Percentiles rank a stretch among this genome's conserved stretches.
Conservation (phyloP, 2,888 invertebrate species). For the Neoascia interrupta region DNA sequence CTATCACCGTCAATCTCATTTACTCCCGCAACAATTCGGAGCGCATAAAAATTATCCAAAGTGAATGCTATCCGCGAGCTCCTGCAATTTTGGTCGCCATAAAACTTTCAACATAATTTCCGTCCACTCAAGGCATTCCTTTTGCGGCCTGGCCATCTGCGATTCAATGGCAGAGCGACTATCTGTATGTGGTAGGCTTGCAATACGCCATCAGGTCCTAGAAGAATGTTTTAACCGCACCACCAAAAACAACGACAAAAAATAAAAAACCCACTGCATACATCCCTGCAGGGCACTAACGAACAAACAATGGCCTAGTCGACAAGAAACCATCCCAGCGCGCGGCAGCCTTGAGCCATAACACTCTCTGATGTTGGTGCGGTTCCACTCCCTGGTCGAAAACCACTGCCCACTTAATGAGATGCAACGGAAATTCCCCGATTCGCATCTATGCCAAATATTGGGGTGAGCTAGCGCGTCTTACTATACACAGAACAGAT, state of each 20-base stretch:
- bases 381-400: background rate
- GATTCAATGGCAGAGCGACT: conserved; percentile 41
- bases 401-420: conserved; percentile 55
- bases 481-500: background rate
- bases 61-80: conserved; percentile 66
- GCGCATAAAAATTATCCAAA: conserved; percentile 43
- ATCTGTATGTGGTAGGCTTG: conserved; percentile 31
- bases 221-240: no score
- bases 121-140: conserved; percentile 64
- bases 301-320: conserved; percentile 60
- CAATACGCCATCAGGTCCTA: no score
- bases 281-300: conserved; percentile 36
- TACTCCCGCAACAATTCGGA: conserved; percentile 49
- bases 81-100: conserved; percentile 64
- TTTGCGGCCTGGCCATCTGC: conserved; percentile 34
- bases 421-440: conserved; percentile 50
- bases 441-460: conserved; percentile 66
- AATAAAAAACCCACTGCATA: no score
- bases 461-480: conserved; percentile 44
- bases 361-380: conserved; percentile 40
- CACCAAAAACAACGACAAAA: no score
- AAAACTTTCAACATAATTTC: conserved; percentile 68
- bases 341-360: conserved; percentile 57
- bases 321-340: conserved; percentile 3
- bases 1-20: conserved; percentile 51